Evolutionary conservation across 2,113 vertebrate species (phyloP).

Genomic region (Anthoscopus minutus): DNA sequence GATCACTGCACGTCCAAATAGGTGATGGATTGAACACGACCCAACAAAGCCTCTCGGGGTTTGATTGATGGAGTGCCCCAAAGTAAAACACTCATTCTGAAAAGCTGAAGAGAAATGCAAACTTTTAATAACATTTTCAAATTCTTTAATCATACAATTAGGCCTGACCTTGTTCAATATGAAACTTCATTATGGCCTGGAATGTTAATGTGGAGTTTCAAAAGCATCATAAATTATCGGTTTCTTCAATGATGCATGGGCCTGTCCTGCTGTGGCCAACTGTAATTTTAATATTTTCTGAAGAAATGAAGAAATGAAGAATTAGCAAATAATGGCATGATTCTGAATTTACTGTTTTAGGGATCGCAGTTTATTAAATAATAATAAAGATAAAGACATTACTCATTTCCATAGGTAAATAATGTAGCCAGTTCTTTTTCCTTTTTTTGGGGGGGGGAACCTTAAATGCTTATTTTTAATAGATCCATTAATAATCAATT

Average conservation of each 20-base stretch:
- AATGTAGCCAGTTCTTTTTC: background rate
- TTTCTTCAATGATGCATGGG: slow-evolving; percentile 1
- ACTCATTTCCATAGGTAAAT: slow-evolving; percentile 8
- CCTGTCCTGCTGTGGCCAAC: slow-evolving; percentile 9
- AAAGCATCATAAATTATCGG: slow-evolving; percentile 55
- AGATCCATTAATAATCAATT: background rate
- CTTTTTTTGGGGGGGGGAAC: background rate
- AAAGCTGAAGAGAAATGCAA: slow-evolving; percentile 37
- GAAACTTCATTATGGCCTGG: slow-evolving; percentile 51
- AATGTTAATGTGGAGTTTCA: slow-evolving; percentile 44
- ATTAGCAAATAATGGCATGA: slow-evolving; percentile 48
- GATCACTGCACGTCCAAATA: background rate
- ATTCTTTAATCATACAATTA: slow-evolving; percentile 53
- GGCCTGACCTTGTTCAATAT: slow-evolving; percentile 40
- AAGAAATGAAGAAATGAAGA: slow-evolving; percentile 41
- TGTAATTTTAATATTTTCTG: slow-evolving; percentile 7
- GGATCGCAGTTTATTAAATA: slow-evolving; percentile 27
- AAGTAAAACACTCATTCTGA: background rate
- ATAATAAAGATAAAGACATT: slow-evolving; percentile 5
- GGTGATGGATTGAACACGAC: background rate
- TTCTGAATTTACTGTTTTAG: slow-evolving; percentile 35
- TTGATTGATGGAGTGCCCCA: slow-evolving; percentile 33
- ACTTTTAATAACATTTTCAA: slow-evolving; percentile 55
- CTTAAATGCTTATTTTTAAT: slow-evolving; percentile 20
- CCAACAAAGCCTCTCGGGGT: background rate